phyloP scores from a whole-genome alignment of 2,888 invertebrate species.

The Asteroscopus sphinx region DNA sequence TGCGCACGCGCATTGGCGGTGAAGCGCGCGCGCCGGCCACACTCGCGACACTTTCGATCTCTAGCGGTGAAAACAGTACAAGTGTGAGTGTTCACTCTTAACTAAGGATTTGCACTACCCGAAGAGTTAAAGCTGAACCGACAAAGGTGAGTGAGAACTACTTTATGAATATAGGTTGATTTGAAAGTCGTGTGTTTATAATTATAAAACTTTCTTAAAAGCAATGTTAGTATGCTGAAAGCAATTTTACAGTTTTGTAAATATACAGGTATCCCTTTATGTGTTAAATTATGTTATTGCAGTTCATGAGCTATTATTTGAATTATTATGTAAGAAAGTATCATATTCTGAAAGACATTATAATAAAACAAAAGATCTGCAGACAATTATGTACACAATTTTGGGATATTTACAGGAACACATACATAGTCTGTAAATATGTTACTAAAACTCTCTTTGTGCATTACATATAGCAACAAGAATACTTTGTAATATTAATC shows the following conservation, averaged over 20 bases:
- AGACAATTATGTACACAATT: too few relatives aligned
- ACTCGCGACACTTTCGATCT: constrained; percentile 69
- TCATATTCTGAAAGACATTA: too few relatives aligned
- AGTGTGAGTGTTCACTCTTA: constrained; percentile 60
- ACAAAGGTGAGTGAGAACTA: constrained; percentile 34
- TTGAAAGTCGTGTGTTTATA: background rate
- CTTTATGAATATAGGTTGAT: background rate
- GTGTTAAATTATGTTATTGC: too few relatives aligned
- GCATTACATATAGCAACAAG: too few relatives aligned
- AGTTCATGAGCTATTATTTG: too few relatives aligned
- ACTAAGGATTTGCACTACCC: constrained; percentile 48
- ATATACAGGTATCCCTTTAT: background rate
- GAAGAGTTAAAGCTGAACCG: constrained; percentile 26
- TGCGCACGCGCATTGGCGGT: constrained; percentile 70
- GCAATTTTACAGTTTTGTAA: background rate
- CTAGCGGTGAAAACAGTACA: constrained; percentile 62
- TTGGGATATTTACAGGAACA: too few relatives aligned
- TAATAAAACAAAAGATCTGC: too few relatives aligned
- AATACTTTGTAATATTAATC: too few relatives aligned
- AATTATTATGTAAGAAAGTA: too few relatives aligned
- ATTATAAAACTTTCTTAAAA: background rate
- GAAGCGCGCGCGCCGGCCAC: constrained; percentile 71
- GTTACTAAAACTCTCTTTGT: too few relatives aligned
- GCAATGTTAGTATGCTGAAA: background rate
- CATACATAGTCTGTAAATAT: too few relatives aligned